Evolutionary conservation across 2,113 vertebrate genomes (phyloP).

Genomic region (Grantiella picta): DNA sequence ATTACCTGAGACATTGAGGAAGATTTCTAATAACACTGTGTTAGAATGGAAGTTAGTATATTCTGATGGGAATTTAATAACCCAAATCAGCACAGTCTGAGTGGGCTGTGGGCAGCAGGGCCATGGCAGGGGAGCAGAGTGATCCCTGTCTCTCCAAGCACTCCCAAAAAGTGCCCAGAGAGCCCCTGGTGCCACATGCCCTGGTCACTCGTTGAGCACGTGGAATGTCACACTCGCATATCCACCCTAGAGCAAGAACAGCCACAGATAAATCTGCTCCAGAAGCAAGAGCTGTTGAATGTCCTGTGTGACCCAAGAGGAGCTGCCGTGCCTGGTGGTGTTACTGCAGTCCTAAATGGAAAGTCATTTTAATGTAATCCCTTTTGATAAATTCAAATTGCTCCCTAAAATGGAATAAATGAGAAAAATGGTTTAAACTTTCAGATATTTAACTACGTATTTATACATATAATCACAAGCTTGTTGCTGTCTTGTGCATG

Average conservation of each 20-base stretch:
- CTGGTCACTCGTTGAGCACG: too few species aligned
- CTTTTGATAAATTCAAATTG: not conserved
- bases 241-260: not conserved
- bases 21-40: not conserved
- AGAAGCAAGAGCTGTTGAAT: not conserved
- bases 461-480: not conserved
- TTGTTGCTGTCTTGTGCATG: not conserved
- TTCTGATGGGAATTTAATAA: not conserved
- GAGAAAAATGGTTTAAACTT: not conserved
- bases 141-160: not conserved
- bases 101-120: not conserved
- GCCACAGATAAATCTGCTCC: fast-evolving
- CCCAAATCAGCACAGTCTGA: not conserved
- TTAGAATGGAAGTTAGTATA: not conserved
- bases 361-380: not conserved
- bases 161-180: fast-evolving
- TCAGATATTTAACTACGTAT: not conserved
- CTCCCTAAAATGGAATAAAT: not conserved
- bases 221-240: too few species aligned
- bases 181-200: not conserved
- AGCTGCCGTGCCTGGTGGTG: fast-evolving
- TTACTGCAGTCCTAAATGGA: not conserved
- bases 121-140: fast-evolving
- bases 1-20: slow-evolving; percentile 11
- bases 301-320: not conserved